A percentile compares a stretch with the other conserved stretches of the same genome.
Conservation (phyloP, 2,888 invertebrate species). For the Chymomyza amoena region DNA sequence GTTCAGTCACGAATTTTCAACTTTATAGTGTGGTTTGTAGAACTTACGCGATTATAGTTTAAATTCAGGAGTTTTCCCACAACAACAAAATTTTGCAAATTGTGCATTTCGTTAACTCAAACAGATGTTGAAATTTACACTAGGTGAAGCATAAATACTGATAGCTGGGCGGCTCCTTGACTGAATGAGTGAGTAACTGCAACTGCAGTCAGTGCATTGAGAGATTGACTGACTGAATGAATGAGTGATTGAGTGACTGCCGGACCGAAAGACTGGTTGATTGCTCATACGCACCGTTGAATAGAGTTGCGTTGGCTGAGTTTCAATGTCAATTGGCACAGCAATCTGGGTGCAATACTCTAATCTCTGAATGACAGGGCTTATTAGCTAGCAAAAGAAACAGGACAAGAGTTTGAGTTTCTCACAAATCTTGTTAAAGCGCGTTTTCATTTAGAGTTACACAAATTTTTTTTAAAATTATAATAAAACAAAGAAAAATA, state of each 20-base stretch:
- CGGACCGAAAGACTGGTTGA: conserved; percentile 55
- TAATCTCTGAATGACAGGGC: background rate
- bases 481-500: no score
- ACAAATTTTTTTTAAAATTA: no score
- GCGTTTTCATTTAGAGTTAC: no score
- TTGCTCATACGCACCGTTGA: conserved; percentile 64
- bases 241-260: conserved; percentile 40
- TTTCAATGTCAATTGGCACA: background rate
- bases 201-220: background rate
- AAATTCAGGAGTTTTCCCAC: background rate
- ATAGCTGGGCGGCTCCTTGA: conserved; percentile 22
- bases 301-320: conserved; percentile 9
- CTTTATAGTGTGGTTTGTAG: background rate
- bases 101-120: background rate
- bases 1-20: background rate
- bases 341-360: background rate
- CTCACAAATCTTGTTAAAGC: no score
- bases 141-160: conserved; percentile 51
- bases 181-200: background rate
- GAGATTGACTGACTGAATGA: conserved; percentile 39
- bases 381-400: no score
- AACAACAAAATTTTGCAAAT: background rate
- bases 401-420: no score
- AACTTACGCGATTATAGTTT: background rate
- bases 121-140: conserved; percentile 22